Evolutionary conservation across 2,797 vertebrate species (phyloP), one percentile per base, ranked within the genome.

Genomic region (Gymnothorax javanicus): DNA sequence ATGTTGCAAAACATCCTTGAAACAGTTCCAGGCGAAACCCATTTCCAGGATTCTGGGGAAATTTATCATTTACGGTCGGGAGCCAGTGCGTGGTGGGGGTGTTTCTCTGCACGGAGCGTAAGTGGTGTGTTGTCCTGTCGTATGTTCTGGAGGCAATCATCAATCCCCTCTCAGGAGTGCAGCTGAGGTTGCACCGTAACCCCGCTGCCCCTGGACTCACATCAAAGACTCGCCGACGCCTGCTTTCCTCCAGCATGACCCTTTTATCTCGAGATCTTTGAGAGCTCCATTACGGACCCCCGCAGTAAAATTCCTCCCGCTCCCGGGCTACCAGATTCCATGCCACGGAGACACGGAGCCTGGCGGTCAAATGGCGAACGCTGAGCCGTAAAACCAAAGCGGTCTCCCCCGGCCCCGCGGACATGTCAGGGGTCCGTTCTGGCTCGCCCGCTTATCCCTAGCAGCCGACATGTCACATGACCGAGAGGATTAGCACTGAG

Each of bases 261-360:
- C 59, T 84, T 84, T 84, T 84, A 84, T 62, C 57, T 84, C 25
- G n/a, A n/a, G 2, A 73, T 56, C 64, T 73, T 27, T 85, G 84
- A 71, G 57, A 85, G 27, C 84, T 56, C 64, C 43, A 57, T 85
- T 56, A 71, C 56, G 23, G 83, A 64, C 59, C 83, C 58, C 33
- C 75, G 13, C 25, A 71, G 59, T 85, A 52, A 85, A 75, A 75
- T 75, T 75, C 33, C 73, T 27, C 50, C 27, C 27, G 84, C 84
- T 85, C 62, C 50, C 62, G 15, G 33, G 50, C 64, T 54, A 71
- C 52, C 64, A 73, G 25, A 85, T 71, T 54, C 20, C 62, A 23
- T 73, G 50, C 23, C 54, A 62, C n/a, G 1, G 43, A 33, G 43
- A 25, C 59, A 2, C 59, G 62, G 62, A 60, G 11, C 83, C 83